A percentile compares a stretch with the other conserved stretches of the same genome.
Conservation (phyloP, 1,140 invertebrate species). For the Vollenhovia emeryi region DNA sequence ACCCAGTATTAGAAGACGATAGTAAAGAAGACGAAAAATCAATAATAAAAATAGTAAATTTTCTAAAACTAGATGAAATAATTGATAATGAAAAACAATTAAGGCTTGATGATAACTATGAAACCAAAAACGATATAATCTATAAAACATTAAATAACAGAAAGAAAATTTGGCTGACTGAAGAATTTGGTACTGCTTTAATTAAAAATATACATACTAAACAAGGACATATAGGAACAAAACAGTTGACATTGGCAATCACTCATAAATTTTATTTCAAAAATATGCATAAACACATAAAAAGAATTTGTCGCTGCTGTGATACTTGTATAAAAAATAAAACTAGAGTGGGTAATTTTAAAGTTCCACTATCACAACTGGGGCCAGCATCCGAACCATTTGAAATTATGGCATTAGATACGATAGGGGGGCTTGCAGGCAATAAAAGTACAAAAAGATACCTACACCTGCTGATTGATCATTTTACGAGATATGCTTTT, state of each 20-base stretch:
- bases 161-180: constrained; percentile 48
- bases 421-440: constrained; percentile 68
- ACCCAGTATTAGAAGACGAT: not conserved
- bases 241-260: constrained; percentile 23
- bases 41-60: not conserved
- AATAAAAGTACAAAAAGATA: not conserved
- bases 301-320: constrained; percentile 4
- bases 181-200: constrained; percentile 32
- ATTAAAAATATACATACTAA: not conserved
- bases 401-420: constrained; percentile 79
- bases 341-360: constrained; percentile 67
- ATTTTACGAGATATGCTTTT: not conserved
- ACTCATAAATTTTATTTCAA: constrained; percentile 22
- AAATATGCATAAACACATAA: constrained; percentile 27
- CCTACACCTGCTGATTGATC: constrained; percentile 12
- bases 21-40: not conserved
- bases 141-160: constrained; percentile 50
- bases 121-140: not conserved
- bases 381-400: constrained; percentile 77
- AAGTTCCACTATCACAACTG: constrained; percentile 73
- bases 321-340: constrained; percentile 73
- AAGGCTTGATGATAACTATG: not conserved
- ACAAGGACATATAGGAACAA: constrained; percentile 29
- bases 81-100: constrained; percentile 22
- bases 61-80: constrained; percentile 14